Base-by-base conservation (phyloP, 2,888 invertebrate genomes). In the Campaea margaritaria region DNA sequence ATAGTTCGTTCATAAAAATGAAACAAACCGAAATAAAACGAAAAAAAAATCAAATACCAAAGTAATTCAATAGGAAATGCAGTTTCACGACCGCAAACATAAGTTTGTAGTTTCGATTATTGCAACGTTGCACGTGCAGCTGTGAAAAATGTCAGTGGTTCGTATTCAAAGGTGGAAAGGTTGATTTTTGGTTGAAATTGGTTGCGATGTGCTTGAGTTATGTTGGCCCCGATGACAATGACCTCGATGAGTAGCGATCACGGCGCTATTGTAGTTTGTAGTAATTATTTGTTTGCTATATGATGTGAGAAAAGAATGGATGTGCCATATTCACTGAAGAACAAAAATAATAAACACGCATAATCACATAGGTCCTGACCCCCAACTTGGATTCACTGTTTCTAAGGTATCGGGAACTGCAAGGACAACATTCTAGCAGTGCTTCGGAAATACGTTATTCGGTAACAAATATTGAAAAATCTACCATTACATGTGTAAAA, bases 201-300 rank as follows among this genome's bases (percentile, higher is more conserved):
- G n/a, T n/a, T n/a, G n/a, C n/a, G n/a, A 12, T 13, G 14, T 36
- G 34, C 34, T 46, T 2, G 16, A 34, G 14, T 50, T 51, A 43
- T 2, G 42, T 50, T 21, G 44, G 44, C 14, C n/a, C 0, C 16
- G 36, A 57, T 71, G 72, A 61, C 73, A 72, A 62, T 75, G 76
- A 74, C 76, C 75, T 65, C 72, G 61, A 67, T 77, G 70, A 54
- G 52, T 68, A 70, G 28, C 62, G 69, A 67, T 72, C 68, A 65
- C 62, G 50, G 55, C 58, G 45, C 38, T 46, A 41, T 52, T 48
- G 59, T 54, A 43, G 39, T 31, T 51, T 43, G 42, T 27, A 58
- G 55, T 53, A 45, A 56, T 54, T 59, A 56, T 51, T 52, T 53
- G 47, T 43, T 21, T 47, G 49, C 3, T 28, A 47, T 15, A 15